Evolutionary conservation across 2,113 vertebrate species (phyloP), one percentile per base, ranked within the genome.

Genomic region (Eonycteris spelaea): DNA sequence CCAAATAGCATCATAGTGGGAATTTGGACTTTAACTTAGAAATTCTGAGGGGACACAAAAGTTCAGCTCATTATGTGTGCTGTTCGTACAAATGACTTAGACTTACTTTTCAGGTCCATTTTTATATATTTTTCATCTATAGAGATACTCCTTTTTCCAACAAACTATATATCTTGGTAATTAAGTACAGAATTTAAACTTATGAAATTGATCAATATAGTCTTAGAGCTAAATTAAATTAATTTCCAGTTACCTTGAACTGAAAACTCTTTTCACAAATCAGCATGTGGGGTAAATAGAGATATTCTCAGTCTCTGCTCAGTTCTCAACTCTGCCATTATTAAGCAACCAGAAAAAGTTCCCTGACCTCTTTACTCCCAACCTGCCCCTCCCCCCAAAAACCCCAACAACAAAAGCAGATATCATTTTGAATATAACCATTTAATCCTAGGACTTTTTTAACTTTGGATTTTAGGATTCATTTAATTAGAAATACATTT

Each of bases 361-460:
- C 57, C 15, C 9, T 35, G 10, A 48, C 8, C n/a, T 7, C 14
- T 48, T 48, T 48, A 45, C 48, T 3, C 13, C 48, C 48, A 14
- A 3, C 14, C 48, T 14, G 0, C 6, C 40, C 8, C 5, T 0
- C 8, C 4, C 0, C 2, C 2, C 5, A 19, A 61, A 89, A 82
- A 88, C 30, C 24, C 7, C 22, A 85, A 16, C 28, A 63, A 59
- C 6, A 59, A 80, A 65, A 43, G 8, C 18, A 83, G 91, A 38
- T 55, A 96, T 51, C 3, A 53, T 86, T 97, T 67, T 90, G n/a
- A 80, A 90, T 95, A 61, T 40, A 65, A 95, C 80, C 2, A 63
- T 51, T 83, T 79, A 63, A 1, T 83, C 92, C 21, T 3, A 93
- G 57, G 12, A 33, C 7, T 86, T 71, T 83, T 90, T 79, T 5